Percentiles rank a stretch among this genome's conserved stretches.
These are phyloP conservation scores for Meteorus sp. DNA, from an alignment of 1,140 invertebrate species.

Conservation along the genomic window DNA sequence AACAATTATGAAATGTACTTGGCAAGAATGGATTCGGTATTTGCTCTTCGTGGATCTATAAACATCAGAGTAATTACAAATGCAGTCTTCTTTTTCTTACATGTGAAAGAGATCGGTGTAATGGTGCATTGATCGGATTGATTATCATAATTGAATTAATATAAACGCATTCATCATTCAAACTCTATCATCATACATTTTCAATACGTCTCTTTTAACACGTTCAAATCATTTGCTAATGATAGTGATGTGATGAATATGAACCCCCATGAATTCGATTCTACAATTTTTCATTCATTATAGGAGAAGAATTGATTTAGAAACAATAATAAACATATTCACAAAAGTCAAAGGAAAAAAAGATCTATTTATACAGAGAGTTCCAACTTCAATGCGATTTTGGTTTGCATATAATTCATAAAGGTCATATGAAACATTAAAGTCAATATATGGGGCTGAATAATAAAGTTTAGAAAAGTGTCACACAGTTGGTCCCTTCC, in stretches of 20 bases:
- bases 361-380: constrained; percentile 14
- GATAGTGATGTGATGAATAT: neutral
- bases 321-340: constrained; percentile 18
- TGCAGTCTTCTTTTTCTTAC: neutral
- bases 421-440: neutral
- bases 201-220: neutral
- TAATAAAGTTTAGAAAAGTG: constrained; percentile 14
- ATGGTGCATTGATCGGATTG: neutral
- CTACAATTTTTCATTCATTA: neutral
- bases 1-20: neutral
- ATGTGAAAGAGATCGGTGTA: neutral
- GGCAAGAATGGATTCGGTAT: neutral
- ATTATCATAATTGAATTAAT: neutral
- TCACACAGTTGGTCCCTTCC: constrained; percentile 12
- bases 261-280: neutral
- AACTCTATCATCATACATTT: neutral
- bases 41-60: neutral
- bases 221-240: constrained; percentile 1
- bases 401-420: neutral
- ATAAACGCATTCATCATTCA: neutral
- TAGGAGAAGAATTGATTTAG: constrained; percentile 3
- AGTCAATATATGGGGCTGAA: neutral
- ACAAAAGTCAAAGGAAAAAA: constrained; percentile 15
- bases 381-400: neutral
- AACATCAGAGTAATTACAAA: neutral